These are phyloP conservation scores for Sorex araneus DNA, from an alignment of 2,113 vertebrate species.

Conservation along the genomic window DNA sequence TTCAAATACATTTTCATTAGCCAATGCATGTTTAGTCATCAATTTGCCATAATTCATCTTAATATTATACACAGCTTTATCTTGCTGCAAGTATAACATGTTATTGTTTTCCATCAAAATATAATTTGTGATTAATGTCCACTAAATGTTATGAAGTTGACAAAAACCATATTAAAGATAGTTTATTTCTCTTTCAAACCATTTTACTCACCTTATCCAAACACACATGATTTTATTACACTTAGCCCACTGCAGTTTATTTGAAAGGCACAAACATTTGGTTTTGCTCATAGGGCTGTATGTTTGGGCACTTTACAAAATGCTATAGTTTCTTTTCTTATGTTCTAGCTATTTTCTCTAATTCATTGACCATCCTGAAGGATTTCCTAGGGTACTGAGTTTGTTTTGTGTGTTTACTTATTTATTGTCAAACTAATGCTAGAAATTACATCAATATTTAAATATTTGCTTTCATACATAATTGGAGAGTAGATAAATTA, in stretches of 20 bases:
- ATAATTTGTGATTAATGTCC: neutral
- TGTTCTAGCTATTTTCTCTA: slow-evolving; percentile 25
- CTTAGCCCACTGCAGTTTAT: neutral
- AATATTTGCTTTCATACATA: neutral
- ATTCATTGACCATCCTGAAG: neutral
- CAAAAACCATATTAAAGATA: neutral
- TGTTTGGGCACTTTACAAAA: neutral
- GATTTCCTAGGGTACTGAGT: neutral
- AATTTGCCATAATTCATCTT: slow-evolving; percentile 18
- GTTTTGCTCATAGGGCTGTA: neutral
- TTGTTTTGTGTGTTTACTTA: neutral
- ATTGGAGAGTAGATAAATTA: slow-evolving; percentile 46
- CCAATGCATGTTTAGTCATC: neutral
- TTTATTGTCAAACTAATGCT: neutral
- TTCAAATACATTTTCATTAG: neutral
- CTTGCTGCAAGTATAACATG: slow-evolving; percentile 25
- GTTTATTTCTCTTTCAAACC: neutral
- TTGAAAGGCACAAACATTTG: slow-evolving; percentile 16
- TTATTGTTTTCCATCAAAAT: slow-evolving; percentile 29
- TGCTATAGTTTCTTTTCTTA: neutral
- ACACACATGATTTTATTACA: neutral
- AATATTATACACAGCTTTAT: slow-evolving; percentile 3
- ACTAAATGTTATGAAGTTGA: neutral
- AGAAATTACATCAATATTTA: neutral
- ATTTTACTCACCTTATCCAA: neutral